Base-by-base conservation (phyloP, 1,140 invertebrate genomes). In the Galleria mellonella region DNA sequence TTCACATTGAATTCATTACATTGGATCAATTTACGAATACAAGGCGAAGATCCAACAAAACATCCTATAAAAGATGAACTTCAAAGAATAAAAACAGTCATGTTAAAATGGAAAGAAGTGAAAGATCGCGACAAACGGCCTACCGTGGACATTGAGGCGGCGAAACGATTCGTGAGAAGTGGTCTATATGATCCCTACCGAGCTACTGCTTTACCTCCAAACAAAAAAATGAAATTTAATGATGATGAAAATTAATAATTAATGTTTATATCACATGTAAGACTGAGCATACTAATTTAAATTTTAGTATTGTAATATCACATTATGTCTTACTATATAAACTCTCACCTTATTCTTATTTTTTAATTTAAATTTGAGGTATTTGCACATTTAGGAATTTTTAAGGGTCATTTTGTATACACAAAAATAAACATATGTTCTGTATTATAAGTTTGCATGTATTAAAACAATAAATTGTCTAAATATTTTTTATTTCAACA, bases 21-120 rank as follows among this genome's bases (percentile, higher is more conserved):
- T 55, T 91, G 89, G 89, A 79, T 90, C 40, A 85, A 90, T 57
- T 52, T 91, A 36, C 73, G 88, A 40, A 79, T 88, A 28, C 68
- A 88, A 55, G 90, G 90, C 4, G 55, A 87, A 42, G 89, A 91
- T 72, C 87, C 88, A 0, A 86, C 72, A 30, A 72, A 73, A 41
- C 87, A 88, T 69, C 87, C 86, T 1, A 84, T 90, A 7, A 89
- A 87, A 69, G 67, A 87, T 47, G 89, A 92, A 58, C 59, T 91
- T 0, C 66, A 86, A 28, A 69, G 90, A 44, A 83, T 91, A 11
- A 87, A 88, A 64, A 70, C 86, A n/a, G 85, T 86, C 14, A 90
- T 91, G 86, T 32, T 87, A 13, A 88, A 87, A 54, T 88, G 88
- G 57, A 87, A 91, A 66, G 75, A 88, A 68, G 74, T 88, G 27